These are phyloP conservation scores for Nipponia nippon DNA, from an alignment of 2,113 vertebrate species.

Conservation along the genomic window DNA sequence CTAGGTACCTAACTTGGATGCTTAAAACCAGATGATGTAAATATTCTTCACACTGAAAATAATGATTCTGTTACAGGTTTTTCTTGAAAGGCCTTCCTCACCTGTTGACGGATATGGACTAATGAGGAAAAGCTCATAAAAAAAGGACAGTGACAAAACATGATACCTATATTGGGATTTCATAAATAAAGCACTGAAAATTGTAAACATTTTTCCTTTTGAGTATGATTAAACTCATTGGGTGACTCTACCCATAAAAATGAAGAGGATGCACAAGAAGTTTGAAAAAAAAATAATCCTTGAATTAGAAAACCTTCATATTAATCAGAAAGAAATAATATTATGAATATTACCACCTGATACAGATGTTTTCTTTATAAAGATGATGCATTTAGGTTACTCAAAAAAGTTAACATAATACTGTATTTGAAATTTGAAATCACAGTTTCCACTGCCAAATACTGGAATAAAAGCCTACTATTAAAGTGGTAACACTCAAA, in stretches of 20 bases:
- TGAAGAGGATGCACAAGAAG: not conserved
- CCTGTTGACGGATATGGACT: not conserved
- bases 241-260: not conserved
- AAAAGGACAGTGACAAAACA: not conserved
- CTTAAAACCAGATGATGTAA: not conserved
- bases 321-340: not conserved
- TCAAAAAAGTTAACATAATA: not conserved
- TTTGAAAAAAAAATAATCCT: not conserved
- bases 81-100: not conserved
- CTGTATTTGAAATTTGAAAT: not conserved
- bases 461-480: not conserved
- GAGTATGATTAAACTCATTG: not conserved
- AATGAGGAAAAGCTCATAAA: not conserved
- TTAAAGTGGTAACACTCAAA: not conserved
- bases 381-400: not conserved
- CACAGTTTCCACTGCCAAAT: not conserved
- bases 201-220: not conserved
- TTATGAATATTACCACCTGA: not conserved
- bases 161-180: not conserved
- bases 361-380: not conserved
- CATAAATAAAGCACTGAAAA: not conserved
- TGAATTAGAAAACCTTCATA: not conserved
- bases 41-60: not conserved
- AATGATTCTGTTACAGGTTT: not conserved
- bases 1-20: not conserved